Percentiles rank a stretch among this genome's conserved stretches.
Conservation (phyloP, 2,888 invertebrate species). For the Diogma glabrata region DNA sequence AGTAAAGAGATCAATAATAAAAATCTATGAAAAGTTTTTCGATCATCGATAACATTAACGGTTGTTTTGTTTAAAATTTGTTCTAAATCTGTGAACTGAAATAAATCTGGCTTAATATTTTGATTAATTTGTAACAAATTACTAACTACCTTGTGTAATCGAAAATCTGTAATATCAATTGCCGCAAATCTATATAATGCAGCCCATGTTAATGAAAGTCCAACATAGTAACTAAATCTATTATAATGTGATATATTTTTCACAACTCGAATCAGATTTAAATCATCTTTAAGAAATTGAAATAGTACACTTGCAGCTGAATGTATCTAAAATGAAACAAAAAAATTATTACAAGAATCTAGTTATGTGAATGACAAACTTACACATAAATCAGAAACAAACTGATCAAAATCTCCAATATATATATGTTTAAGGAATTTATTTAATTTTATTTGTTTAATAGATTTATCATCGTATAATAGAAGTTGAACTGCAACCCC, state of each 20-base stretch:
- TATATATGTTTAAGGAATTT: not conserved
- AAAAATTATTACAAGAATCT: not conserved
- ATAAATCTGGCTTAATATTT: too few relatives aligned
- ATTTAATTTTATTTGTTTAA: not conserved
- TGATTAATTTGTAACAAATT: too few relatives aligned
- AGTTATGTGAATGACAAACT: not conserved
- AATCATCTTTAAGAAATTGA: constrained; percentile 1
- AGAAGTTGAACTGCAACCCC: too few relatives aligned
- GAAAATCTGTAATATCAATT: constrained; percentile 1
- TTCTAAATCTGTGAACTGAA: too few relatives aligned
- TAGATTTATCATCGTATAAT: not conserved
- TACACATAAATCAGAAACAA: not conserved
- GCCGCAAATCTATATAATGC: not conserved
- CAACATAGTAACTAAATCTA: not conserved
- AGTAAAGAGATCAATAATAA: not conserved
- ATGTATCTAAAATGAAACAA: not conserved
- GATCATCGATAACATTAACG: too few relatives aligned
- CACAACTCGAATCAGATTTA: constrained; percentile 6
- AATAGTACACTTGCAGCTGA: not conserved
- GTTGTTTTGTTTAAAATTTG: too few relatives aligned
- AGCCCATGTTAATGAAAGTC: not conserved
- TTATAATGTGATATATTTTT: constrained; percentile 1
- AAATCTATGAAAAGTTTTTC: too few relatives aligned
- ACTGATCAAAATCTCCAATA: not conserved
- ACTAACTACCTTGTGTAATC: constrained; percentile 5